Conservation (phyloP, 2,797 vertebrate genomes). For the Coilia nasus region DNA sequence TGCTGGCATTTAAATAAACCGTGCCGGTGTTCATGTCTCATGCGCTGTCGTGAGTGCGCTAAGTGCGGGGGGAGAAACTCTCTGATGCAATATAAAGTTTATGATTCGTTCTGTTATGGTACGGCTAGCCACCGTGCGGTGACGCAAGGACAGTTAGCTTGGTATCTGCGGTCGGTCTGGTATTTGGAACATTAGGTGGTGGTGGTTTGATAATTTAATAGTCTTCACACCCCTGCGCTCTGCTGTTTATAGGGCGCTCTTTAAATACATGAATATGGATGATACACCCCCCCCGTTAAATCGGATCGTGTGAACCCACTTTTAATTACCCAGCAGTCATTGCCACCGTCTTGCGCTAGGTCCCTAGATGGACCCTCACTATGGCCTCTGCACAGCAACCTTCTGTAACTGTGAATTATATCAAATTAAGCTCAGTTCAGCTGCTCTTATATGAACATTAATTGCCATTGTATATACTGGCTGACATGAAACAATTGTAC, state of each 20-base stretch:
- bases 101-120: conserved; percentile 12
- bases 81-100: neutral
- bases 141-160: conserved; percentile 7
- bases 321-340: neutral
- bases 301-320: neutral
- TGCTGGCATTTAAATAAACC: conserved; percentile 54
- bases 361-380: neutral
- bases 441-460: neutral
- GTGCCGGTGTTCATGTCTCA: conserved; percentile 38
- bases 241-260: neutral
- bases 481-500: neutral
- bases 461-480: neutral
- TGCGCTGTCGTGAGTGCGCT: conserved; percentile 37
- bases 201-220: neutral
- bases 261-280: conserved; percentile 7
- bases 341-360: neutral
- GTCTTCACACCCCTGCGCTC: neutral
- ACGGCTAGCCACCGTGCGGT: neutral
- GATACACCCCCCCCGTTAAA: neutral
- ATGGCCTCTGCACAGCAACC: neutral
- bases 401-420: neutral
- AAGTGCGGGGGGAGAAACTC: neutral
- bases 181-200: conserved; percentile 6
- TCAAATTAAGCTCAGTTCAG: neutral
- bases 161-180: neutral